Conservation (phyloP, 1,140 invertebrate genomes). For the Drosophila neocordata region DNA sequence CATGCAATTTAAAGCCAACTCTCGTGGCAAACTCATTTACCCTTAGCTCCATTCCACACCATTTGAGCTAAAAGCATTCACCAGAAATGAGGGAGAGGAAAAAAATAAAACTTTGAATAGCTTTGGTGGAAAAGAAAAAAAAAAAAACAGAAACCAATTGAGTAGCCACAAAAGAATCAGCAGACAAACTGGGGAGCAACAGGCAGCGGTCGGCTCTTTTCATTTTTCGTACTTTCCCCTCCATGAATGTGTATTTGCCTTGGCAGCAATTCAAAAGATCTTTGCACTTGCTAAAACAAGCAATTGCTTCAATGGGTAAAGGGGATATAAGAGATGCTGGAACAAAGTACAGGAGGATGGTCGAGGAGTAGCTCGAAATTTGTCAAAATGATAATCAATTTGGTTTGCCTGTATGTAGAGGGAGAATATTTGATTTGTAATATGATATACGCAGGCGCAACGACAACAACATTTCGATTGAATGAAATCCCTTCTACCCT, state of each 20-base stretch:
- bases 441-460: conserved; percentile 48
- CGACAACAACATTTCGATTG: conserved; percentile 7
- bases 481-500: background rate
- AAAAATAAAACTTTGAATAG: background rate
- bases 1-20: conserved; percentile 1
- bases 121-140: background rate
- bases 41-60: conserved; percentile 10
- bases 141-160: background rate
- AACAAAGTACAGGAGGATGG: background rate
- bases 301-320: background rate
- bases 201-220: conserved; percentile 6
- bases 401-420: conserved; percentile 32
- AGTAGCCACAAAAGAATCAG: conserved; percentile 12
- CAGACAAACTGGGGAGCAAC: conserved; percentile 7
- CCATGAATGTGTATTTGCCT: background rate
- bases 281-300: conserved; percentile 26
- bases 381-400: conserved; percentile 51
- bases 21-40: conserved; percentile 10
- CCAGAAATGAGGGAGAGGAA: background rate
- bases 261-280: conserved; percentile 43
- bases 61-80: conserved; percentile 14
- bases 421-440: conserved; percentile 55
- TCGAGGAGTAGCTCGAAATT: conserved; percentile 19
- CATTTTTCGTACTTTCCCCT: background rate
- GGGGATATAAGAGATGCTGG: background rate